Conservation (phyloP, 2,113 vertebrate species). For the Dicerorhinus sumatrensis region DNA sequence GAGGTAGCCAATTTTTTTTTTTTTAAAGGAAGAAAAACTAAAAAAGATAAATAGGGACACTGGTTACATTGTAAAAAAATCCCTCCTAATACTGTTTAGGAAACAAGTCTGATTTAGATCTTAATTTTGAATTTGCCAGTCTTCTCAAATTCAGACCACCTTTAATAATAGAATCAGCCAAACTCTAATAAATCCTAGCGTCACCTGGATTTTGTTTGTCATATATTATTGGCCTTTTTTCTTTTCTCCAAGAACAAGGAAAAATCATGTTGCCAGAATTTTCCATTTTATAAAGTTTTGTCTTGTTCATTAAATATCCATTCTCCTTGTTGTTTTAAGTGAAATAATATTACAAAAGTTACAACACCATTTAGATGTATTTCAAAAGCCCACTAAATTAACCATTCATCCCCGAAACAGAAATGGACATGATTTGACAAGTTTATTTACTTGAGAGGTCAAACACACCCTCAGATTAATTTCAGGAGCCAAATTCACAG, state of each 20-base stretch:
- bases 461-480: neutral
- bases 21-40: neutral
- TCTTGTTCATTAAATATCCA: conserved; percentile 43
- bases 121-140: conserved; percentile 33
- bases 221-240: conserved; percentile 38
- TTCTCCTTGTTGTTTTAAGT: conserved; percentile 27
- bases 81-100: neutral
- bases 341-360: conserved; percentile 48
- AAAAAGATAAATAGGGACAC: neutral
- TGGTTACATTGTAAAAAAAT: neutral
- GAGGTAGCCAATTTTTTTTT: neutral
- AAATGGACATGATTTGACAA: conserved; percentile 49
- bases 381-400: conserved; percentile 45
- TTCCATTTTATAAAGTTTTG: conserved; percentile 47
- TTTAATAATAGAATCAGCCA: conserved; percentile 17
- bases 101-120: conserved; percentile 29
- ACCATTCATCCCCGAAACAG: conserved; percentile 19
- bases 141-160: conserved; percentile 6
- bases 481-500: conserved; percentile 62
- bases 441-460: conserved; percentile 60
- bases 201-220: conserved; percentile 58
- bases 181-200: conserved; percentile 38
- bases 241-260: neutral
- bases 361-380: neutral
- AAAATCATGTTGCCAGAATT: conserved; percentile 21